Conservation (phyloP, 37 sponge, comb jelly and placozoan species). For the Chondrosia reniformis region DNA sequence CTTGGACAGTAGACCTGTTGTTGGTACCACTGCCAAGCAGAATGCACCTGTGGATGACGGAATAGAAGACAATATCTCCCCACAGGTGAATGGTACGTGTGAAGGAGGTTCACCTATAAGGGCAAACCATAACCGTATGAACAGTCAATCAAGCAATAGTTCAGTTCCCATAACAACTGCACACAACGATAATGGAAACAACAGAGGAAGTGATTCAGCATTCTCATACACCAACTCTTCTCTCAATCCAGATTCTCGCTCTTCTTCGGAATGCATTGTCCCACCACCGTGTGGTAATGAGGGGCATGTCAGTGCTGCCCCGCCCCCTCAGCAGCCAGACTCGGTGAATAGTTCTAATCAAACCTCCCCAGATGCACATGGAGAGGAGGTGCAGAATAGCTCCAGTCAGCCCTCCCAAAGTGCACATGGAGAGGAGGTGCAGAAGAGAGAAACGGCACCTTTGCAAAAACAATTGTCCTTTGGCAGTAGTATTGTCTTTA, state of each 20-base stretch:
- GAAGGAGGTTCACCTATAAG: constrained; percentile 13
- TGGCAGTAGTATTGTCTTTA: no score
- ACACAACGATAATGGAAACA: neutral
- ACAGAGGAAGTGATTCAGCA: constrained; percentile 2
- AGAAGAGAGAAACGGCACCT: neutral
- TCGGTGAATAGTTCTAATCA: neutral
- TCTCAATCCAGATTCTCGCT: constrained; percentile 10
- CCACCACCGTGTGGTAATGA: neutral
- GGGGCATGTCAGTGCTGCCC: neutral
- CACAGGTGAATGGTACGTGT: neutral
- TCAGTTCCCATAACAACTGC: neutral
- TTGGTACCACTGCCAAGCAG: neutral
- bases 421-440: neutral
- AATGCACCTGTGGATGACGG: neutral
- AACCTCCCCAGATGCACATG: neutral
- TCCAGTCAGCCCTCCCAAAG: neutral
- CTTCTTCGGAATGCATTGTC: neutral
- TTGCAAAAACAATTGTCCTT: neutral
- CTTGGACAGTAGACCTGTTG: no score
- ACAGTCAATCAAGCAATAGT: constrained; percentile 14
- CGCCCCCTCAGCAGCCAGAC: neutral
- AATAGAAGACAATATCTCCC: neutral
- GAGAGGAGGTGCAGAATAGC: neutral
- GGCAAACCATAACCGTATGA: constrained; percentile 1
- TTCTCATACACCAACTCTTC: constrained; percentile 19